phyloP scores from a whole-genome alignment of 1,140 invertebrate genomes.

The Helicoverpa zea region DNA sequence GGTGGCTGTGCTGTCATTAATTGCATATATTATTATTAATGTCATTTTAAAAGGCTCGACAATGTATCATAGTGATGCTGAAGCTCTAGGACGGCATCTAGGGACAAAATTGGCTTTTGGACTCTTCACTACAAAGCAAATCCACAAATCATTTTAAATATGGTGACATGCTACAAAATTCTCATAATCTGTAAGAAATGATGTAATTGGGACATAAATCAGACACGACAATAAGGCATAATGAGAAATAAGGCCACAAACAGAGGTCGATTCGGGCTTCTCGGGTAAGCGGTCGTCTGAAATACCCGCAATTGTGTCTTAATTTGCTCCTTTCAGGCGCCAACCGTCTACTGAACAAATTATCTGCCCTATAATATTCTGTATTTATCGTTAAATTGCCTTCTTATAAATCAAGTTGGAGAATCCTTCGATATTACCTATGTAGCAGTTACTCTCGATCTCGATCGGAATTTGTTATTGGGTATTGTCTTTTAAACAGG shows the following conservation, averaged over 20 bases:
- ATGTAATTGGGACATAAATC: constrained; percentile 45
- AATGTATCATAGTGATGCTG: background rate
- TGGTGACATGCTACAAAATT: constrained; percentile 21
- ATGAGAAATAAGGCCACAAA: constrained; percentile 41
- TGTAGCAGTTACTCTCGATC: background rate
- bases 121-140: background rate
- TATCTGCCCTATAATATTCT: constrained; percentile 50
- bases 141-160: constrained; percentile 7
- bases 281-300: constrained; percentile 13
- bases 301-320: constrained; percentile 58
- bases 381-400: constrained; percentile 55
- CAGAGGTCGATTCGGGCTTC: constrained; percentile 3
- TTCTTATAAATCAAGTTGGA: constrained; percentile 30
- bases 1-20: constrained; percentile 25
- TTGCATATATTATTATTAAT: constrained; percentile 40
- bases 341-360: constrained; percentile 51
- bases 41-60: background rate
- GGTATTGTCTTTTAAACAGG: background rate
- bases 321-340: constrained; percentile 57
- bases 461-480: background rate
- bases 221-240: constrained; percentile 50
- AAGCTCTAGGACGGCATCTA: background rate
- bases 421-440: too few relatives aligned
- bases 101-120: too few relatives aligned
- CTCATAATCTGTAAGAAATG: constrained; percentile 43